These are phyloP conservation scores for Notarius lentiginosus DNA, from an alignment of 2,113 vertebrate species.

Conservation along the genomic window DNA sequence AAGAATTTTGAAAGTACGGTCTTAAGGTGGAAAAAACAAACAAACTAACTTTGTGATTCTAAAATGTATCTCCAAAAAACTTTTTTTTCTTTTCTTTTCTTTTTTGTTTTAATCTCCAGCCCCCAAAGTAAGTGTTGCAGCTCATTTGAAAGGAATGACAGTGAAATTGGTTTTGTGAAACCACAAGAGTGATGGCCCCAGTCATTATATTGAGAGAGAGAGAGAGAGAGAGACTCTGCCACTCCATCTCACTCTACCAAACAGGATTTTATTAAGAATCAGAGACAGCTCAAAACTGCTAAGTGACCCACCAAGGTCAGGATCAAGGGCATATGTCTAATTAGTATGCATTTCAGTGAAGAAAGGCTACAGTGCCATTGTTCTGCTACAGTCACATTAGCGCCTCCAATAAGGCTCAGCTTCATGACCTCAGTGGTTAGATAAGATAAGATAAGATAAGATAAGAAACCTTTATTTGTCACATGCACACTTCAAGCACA, in stretches of 20 bases:
- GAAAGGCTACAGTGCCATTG: constrained; percentile 84
- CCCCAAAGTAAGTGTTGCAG: constrained; percentile 45
- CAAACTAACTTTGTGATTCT: not conserved
- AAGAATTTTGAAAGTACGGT: constrained; percentile 7
- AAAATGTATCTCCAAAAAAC: not conserved
- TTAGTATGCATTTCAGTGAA: constrained; percentile 93
- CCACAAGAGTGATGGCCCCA: constrained; percentile 82
- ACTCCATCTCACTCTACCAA: constrained; percentile 87
- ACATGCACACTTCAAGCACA: no score
- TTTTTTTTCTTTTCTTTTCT: no score
- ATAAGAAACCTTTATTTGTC: no score
- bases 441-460: no score
- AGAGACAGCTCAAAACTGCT: constrained; percentile 97
- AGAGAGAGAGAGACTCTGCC: constrained; percentile 65
- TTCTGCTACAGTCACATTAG: constrained; percentile 97
- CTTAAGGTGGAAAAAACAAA: not conserved
- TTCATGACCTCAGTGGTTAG: constrained; percentile 82
- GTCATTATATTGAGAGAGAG: constrained; percentile 80
- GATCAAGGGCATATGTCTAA: constrained; percentile 90
- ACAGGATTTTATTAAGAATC: constrained; percentile 99
- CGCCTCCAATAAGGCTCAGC: constrained; percentile 86
- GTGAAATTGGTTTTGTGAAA: constrained; percentile 77
- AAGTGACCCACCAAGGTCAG: constrained; percentile 95
- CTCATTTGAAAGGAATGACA: constrained; percentile 51
- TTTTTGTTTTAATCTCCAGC: constrained; percentile 20